Conservation (phyloP, 2,888 invertebrate species). For the Embidobia sp. region DNA sequence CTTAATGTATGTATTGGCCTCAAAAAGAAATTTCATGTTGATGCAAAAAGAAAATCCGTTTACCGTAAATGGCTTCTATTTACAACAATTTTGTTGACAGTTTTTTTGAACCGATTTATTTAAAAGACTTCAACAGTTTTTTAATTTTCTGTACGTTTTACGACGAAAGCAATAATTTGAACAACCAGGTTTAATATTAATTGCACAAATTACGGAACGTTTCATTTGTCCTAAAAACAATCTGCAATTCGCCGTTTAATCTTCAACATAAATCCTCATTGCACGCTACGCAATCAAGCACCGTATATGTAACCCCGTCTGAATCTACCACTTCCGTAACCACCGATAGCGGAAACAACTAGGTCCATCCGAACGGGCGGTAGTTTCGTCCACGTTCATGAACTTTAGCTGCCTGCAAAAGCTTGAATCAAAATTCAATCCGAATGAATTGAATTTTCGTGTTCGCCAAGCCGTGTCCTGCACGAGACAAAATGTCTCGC, state of each 20-base stretch:
- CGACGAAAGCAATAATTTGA: too few species aligned
- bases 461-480: neutral
- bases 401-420: constrained; percentile 46
- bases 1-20: too few species aligned
- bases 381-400: constrained; percentile 44
- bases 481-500: constrained; percentile 18
- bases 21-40: too few species aligned
- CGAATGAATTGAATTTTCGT: constrained; percentile 51
- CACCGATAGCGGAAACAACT: constrained; percentile 56
- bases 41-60: too few species aligned
- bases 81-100: too few species aligned
- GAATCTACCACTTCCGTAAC: constrained; percentile 57
- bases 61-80: too few species aligned
- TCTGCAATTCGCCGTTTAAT: constrained; percentile 41
- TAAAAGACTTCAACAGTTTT: too few species aligned
- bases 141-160: too few species aligned
- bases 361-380: constrained; percentile 43
- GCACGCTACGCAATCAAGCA: constrained; percentile 45
- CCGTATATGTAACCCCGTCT: constrained; percentile 43
- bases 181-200: neutral
- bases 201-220: constrained; percentile 13
- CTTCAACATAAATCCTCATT: constrained; percentile 37
- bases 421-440: constrained; percentile 58
- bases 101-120: too few species aligned
- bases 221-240: constrained; percentile 33